These are phyloP conservation scores for Palaemon carinicauda DNA, from an alignment of 1,140 invertebrate species.

Conservation along the genomic window DNA sequence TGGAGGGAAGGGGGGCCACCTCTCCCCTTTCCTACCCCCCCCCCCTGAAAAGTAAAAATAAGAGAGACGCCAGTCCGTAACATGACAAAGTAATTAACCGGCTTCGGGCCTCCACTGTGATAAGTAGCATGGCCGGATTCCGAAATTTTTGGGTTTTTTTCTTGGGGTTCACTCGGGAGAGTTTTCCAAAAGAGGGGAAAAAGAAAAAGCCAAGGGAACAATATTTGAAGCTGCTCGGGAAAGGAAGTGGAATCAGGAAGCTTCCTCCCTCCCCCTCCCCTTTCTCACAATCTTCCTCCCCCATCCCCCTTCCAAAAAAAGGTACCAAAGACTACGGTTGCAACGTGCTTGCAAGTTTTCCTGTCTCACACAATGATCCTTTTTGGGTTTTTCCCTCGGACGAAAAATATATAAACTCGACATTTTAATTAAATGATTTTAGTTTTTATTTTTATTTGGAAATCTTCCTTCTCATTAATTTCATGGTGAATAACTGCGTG, in stretches of 20 bases:
- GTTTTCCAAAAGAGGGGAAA: not conserved
- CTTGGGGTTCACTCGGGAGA: too few relatives aligned
- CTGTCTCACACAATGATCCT: too few relatives aligned
- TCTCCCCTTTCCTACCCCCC: not conserved
- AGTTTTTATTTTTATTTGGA: too few relatives aligned
- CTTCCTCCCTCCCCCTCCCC: not conserved
- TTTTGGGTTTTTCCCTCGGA: too few relatives aligned
- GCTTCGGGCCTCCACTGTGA: not conserved
- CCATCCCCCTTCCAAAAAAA: not conserved
- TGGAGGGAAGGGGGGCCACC: too few relatives aligned
- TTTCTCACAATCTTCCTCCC: not conserved
- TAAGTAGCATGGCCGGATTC: not conserved
- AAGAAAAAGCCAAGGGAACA: not conserved
- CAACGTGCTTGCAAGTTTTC: too few relatives aligned
- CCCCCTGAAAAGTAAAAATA: not conserved
- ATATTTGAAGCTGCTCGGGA: not conserved
- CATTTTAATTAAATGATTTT: too few relatives aligned
- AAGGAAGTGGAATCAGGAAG: not conserved
- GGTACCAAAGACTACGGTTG: too few relatives aligned
- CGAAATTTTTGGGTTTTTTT: too few relatives aligned
- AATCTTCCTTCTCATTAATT: too few relatives aligned
- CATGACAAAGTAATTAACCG: constrained; percentile 30
- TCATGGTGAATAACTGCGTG: too few relatives aligned
- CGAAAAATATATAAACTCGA: too few relatives aligned
- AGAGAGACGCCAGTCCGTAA: not conserved